Base-by-base conservation (phyloP, 2,113 vertebrate genomes). In the Lycaon pictus region DNA sequence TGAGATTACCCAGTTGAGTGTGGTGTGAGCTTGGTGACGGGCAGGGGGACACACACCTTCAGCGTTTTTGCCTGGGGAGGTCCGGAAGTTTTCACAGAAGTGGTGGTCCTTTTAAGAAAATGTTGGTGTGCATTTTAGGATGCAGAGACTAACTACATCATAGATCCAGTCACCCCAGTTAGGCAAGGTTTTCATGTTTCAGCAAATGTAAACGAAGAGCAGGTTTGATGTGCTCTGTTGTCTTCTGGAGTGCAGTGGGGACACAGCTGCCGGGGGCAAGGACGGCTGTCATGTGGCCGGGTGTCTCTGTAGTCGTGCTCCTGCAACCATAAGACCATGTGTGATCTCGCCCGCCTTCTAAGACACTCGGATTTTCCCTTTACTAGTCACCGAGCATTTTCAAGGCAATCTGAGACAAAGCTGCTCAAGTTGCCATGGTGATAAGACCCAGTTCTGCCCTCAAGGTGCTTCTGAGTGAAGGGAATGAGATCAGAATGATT, bases 281-380 rank as follows among this genome's bases (percentile, higher is more conserved):
- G 3, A 7, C n/a, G 17, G 35, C 9, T 3, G 29, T 1, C 9
- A 15, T 67, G 0, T 22, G 56, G n/a, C 3, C n/a, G n/a, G 11
- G 0, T 1, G 32, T 11, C 58, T 43, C 35, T 7, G 23, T 23
- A 5, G 32, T 2, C 12, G 43, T 13, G 35, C 16, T 17, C 17
- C 76, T 11, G 10, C 10, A 4, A 1, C 51, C 10, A 1, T 51
- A 27, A 29, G 22, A 0, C 29, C 27, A 19, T 6, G 12, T 19
- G 11, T 0, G 37, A 4, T 23, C 58, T 7, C 65, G 35, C 32
- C 60, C 27, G 35, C 32, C 60, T 32, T 23, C 55, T 2, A 17
- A 27, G 27, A n/a, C 10, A 8, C 35, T 51, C 22, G 0, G 3
- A 11, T 29, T 95, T 55, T 37, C 6, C 3, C 72, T 79, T 58